Evolutionary conservation across 2,113 vertebrate species (phyloP).

Genomic region (Corythoichthys intestinalis): DNA sequence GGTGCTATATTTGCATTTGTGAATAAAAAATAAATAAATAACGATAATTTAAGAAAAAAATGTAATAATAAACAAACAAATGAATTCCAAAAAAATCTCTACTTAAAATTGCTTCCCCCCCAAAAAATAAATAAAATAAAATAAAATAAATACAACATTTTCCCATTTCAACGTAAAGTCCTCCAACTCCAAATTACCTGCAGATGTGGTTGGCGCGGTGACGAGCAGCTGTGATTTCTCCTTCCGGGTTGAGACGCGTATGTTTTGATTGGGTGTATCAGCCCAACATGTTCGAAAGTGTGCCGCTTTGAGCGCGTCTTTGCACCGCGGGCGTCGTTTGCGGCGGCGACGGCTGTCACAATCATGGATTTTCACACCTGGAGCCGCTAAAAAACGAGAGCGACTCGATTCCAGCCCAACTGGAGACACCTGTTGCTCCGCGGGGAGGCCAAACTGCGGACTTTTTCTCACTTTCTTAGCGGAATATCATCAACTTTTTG

Average conservation of each 20-base stretch:
- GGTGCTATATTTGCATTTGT: too few relatives aligned
- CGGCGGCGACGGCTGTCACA: too few relatives aligned
- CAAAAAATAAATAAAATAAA: too few relatives aligned
- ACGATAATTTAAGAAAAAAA: too few relatives aligned
- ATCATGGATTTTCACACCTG: neutral
- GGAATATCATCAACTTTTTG: neutral
- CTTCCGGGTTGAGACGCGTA: slow-evolving; percentile 55
- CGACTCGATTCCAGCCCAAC: slow-evolving; percentile 31
- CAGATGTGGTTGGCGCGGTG: neutral
- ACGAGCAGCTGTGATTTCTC: slow-evolving; percentile 33
- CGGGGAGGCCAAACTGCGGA: slow-evolving; percentile 4
- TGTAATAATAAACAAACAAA: too few relatives aligned
- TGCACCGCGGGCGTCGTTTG: too few relatives aligned
- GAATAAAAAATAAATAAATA: too few relatives aligned
- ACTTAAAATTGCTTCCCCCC: too few relatives aligned
- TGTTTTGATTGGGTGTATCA: slow-evolving; percentile 49
- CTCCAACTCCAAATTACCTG: too few relatives aligned
- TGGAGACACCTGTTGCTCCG: slow-evolving; percentile 70
- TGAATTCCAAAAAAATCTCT: too few relatives aligned
- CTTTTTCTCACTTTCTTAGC: neutral
- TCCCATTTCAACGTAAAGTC: too few relatives aligned
- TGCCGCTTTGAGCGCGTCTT: neutral
- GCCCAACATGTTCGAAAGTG: slow-evolving; percentile 23
- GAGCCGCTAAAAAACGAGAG: neutral
- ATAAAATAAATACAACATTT: too few relatives aligned